phyloP scores from a whole-genome alignment of 2,888 invertebrate genomes.

The Eupsilia transversa region DNA sequence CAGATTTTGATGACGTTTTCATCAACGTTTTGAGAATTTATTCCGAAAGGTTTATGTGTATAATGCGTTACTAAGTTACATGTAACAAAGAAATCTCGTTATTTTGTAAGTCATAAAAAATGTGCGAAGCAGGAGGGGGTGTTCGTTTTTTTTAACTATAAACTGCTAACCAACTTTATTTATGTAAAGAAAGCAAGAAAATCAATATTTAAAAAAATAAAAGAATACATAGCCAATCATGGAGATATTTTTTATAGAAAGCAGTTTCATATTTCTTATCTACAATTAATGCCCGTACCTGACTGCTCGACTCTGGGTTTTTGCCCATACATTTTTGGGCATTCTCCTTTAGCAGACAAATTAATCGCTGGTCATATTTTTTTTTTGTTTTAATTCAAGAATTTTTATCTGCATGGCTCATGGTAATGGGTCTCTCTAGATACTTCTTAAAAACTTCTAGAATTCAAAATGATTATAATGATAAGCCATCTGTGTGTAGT shows the following conservation, averaged over 20 bases:
- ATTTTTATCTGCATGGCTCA: background rate
- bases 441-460: background rate
- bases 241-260: no score
- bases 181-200: no score
- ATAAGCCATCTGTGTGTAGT: constrained; percentile 20
- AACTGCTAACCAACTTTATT: background rate
- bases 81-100: no score
- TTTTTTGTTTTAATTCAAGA: background rate
- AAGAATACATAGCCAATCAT: background rate
- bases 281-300: no score
- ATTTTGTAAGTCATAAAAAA: no score
- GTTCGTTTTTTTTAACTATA: no score
- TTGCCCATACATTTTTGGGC: background rate
- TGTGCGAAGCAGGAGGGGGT: no score
- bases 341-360: background rate
- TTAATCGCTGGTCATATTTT: background rate
- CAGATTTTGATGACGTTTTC: no score
- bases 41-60: no score
- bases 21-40: no score
- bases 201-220: background rate
- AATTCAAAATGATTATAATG: constrained; percentile 11
- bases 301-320: background rate
- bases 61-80: no score
- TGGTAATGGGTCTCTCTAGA: background rate
- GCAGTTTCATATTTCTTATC: no score